A percentile compares a stretch with the other conserved stretches of the same genome.
phyloP scores from a whole-genome alignment of 2,888 invertebrate species.

The Microctonus brassicae region DNA sequence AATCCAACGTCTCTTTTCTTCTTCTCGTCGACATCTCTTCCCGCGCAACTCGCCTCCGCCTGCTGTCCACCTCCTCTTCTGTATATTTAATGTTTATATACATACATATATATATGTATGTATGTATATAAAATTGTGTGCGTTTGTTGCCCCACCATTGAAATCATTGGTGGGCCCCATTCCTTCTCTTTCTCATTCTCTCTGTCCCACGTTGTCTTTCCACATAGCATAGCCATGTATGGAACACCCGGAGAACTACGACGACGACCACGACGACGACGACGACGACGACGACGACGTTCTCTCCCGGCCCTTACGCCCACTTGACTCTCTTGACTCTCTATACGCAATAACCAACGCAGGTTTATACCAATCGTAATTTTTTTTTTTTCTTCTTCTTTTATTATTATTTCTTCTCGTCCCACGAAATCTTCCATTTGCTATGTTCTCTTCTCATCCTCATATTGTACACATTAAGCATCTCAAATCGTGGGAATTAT shows the following conservation, averaged over 20 bases:
- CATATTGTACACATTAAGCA: constrained; percentile 16
- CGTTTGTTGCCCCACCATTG: not conserved
- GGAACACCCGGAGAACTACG: constrained; percentile 58
- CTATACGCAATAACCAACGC: constrained; percentile 31
- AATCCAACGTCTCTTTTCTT: constrained; percentile 19
- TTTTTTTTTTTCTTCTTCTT: constrained; percentile 1
- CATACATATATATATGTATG: constrained; percentile 7
- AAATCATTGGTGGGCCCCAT: constrained; percentile 33
- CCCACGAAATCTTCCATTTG: constrained; percentile 31
- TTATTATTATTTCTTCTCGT: constrained; percentile 21
- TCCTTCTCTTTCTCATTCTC: constrained; percentile 16
- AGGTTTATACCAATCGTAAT: constrained; percentile 24
- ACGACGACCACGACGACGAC: too few species aligned
- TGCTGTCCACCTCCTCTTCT: constrained; percentile 42
- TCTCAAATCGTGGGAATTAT: constrained; percentile 31
- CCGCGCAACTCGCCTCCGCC: constrained; percentile 53
- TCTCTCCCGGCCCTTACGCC: constrained; percentile 61
- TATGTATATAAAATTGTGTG: not conserved
- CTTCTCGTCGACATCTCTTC: constrained; percentile 29
- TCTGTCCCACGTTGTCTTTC: constrained; percentile 49
- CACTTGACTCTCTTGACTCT: constrained; percentile 48
- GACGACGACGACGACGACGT: constrained; percentile 59
- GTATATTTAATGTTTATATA: not conserved
- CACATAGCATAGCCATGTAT: constrained; percentile 69
- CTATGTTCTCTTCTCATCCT: constrained; percentile 6